Conservation (phyloP, 1,140 invertebrate species). For the Probaryconus sp. region DNA sequence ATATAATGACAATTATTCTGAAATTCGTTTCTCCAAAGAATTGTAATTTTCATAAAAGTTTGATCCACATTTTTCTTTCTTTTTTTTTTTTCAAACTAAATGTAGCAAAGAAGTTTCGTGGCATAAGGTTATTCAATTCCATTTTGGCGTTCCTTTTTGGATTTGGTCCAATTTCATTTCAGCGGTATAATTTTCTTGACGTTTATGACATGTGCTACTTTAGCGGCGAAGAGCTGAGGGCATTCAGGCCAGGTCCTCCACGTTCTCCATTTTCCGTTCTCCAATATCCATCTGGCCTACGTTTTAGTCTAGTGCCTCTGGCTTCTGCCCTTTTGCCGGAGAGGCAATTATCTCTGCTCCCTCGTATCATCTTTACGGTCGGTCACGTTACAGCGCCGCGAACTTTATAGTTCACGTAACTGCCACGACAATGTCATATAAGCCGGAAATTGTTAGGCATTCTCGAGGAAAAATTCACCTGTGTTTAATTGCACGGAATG, state of each 20-base stretch:
- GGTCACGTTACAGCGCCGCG: slow-evolving; percentile 56
- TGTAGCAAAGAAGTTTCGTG: slow-evolving; percentile 35
- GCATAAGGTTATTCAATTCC: slow-evolving; percentile 53
- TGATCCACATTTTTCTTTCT: no score
- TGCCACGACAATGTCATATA: slow-evolving; percentile 23
- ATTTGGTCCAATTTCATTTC: slow-evolving; percentile 63
- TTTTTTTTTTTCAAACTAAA: slow-evolving; percentile 6
- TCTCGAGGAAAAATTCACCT: no score
- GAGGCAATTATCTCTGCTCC: slow-evolving; percentile 64
- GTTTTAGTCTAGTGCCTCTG: slow-evolving; percentile 59
- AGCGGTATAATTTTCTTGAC: slow-evolving; percentile 61
- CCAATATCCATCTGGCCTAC: slow-evolving; percentile 54
- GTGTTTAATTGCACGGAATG: no score
- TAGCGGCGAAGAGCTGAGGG: slow-evolving; percentile 50
- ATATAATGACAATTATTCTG: no score
- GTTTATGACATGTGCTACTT: slow-evolving; percentile 62
- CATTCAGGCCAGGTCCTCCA: slow-evolving; percentile 55
- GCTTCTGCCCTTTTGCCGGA: slow-evolving; percentile 54
- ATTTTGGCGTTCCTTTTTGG: slow-evolving; percentile 56
- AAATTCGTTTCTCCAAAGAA: no score
- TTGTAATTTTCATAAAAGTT: no score
- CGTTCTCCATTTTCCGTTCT: slow-evolving; percentile 57
- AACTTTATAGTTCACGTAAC: slow-evolving; percentile 54
- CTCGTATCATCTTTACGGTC: slow-evolving; percentile 65
- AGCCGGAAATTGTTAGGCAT: no score